Conservation (phyloP, 2,113 vertebrate species). For the Cricetomys ansorgei region DNA sequence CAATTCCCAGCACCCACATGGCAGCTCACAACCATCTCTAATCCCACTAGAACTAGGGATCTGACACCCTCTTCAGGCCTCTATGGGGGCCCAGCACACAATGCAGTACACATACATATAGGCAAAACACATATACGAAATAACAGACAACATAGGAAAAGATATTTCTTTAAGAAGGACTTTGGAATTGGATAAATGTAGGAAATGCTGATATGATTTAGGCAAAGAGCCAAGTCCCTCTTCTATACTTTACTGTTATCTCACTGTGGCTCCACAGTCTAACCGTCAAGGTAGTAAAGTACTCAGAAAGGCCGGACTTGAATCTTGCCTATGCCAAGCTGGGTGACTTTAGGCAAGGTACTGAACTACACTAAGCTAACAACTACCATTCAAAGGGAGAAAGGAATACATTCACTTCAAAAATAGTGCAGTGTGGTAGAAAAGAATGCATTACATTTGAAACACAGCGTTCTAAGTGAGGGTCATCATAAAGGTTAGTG, state of each 20-base stretch:
- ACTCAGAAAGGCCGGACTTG: not conserved
- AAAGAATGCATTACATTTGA: not conserved
- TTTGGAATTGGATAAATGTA: slow-evolving; percentile 22
- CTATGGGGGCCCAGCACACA: not conserved
- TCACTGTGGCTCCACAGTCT: not conserved
- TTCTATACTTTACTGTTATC: not conserved
- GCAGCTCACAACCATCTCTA: not conserved
- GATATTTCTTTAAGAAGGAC: not conserved
- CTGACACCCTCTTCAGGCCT: not conserved
- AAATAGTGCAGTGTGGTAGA: not conserved
- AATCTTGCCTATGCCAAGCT: not conserved
- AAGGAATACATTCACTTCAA: not conserved
- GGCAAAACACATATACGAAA: not conserved
- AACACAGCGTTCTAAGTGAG: slow-evolving; percentile 45
- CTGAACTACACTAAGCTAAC: slow-evolving; percentile 33
- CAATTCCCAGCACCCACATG: not conserved
- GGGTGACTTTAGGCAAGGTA: slow-evolving; percentile 7
- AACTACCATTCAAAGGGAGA: not conserved
- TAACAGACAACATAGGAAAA: not conserved
- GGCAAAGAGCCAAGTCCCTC: not conserved
- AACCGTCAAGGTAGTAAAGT: not conserved
- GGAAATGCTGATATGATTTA: slow-evolving; percentile 14
- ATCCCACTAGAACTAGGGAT: too few species aligned
- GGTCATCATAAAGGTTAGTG: not conserved
- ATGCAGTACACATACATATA: not conserved